A percentile compares a stretch with the other conserved stretches of the same genome.
Conservation (phyloP, 2,888 invertebrate species). For the Odontomyia ornata region DNA sequence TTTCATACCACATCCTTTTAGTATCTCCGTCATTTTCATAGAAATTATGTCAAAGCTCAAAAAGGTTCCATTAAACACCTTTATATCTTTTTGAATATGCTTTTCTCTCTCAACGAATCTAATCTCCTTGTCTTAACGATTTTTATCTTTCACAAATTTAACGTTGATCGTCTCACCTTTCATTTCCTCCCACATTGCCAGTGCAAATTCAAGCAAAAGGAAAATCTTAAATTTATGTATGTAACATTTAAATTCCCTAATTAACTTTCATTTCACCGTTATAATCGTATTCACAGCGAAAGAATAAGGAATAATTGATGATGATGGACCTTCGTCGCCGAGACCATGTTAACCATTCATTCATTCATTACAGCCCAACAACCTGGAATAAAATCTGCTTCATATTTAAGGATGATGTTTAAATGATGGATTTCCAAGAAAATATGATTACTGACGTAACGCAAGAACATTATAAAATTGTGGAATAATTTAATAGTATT, state of each 20-base stretch:
- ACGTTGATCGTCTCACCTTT: too few species aligned
- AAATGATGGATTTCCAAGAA: neutral
- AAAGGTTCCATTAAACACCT: too few species aligned
- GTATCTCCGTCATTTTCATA: too few species aligned
- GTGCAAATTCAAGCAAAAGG: too few species aligned
- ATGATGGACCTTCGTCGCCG: neutral
- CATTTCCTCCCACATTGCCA: too few species aligned
- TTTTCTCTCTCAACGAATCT: too few species aligned
- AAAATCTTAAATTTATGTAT: neutral
- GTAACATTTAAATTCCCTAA: constrained; percentile 11
- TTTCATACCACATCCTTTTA: too few species aligned
- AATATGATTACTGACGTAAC: neutral
- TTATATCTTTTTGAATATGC: too few species aligned
- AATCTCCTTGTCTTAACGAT: too few species aligned
- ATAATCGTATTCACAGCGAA: neutral
- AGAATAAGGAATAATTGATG: neutral
- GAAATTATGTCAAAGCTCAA: too few species aligned
- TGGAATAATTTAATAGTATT: neutral
- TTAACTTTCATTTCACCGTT: constrained; percentile 12
- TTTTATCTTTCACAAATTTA: too few species aligned
- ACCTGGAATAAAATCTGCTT: neutral
- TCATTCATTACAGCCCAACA: neutral
- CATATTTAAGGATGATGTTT: too few species aligned
- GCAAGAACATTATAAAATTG: neutral
- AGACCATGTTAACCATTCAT: neutral